Evolutionary conservation across 2,113 vertebrate genomes (phyloP).

Genomic region (Lophochroa leadbeateri): DNA sequence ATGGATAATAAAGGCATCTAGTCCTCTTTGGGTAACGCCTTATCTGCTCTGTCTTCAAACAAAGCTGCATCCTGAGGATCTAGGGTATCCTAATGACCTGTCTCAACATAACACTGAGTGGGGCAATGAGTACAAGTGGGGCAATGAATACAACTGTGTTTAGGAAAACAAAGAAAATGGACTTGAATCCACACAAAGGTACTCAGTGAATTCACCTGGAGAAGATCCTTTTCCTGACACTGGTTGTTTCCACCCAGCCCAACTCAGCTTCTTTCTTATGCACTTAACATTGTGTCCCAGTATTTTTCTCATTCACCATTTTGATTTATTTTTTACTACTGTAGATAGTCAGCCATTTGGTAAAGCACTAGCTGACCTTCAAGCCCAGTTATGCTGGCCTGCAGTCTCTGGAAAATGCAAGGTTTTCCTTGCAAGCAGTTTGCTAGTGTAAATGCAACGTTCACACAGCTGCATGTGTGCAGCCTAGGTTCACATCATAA

Average conservation of each 20-base stretch:
- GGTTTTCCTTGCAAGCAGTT: background rate
- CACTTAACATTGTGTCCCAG: background rate
- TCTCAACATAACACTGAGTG: background rate
- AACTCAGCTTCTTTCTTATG: background rate
- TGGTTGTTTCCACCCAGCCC: background rate
- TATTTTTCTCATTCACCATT: background rate
- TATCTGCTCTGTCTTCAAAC: background rate
- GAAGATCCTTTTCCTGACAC: background rate
- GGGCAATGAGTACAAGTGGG: background rate
- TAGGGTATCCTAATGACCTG: background rate
- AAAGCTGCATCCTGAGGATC: background rate
- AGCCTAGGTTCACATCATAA: background rate
- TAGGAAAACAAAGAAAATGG: background rate
- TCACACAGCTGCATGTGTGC: background rate
- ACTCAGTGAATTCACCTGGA: background rate
- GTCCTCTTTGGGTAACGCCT: background rate
- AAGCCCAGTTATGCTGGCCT: background rate
- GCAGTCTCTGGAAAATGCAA: background rate
- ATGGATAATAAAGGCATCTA: conserved; percentile 33
- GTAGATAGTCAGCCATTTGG: background rate
- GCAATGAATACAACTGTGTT: background rate
- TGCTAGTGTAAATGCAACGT: background rate
- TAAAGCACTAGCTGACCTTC: background rate
- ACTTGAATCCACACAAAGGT: background rate
- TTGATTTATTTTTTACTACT: background rate